A percentile compares a stretch with the other conserved stretches of the same genome.
Conservation (phyloP, 64 coral and sea anemone genomes). For the Orbicella faveolata region DNA sequence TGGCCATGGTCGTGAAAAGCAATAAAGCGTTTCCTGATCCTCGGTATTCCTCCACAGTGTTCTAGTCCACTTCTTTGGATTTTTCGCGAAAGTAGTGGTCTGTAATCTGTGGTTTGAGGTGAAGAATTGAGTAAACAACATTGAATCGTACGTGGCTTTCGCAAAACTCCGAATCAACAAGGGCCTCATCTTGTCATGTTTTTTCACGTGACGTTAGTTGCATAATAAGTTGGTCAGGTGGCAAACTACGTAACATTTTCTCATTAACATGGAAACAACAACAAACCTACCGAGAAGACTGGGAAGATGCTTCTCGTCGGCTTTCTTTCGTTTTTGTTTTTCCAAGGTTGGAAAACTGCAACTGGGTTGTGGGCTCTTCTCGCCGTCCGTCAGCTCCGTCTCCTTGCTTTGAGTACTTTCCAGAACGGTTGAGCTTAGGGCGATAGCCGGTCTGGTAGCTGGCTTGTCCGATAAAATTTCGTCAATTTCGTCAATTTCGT, state of each 20-base stretch:
- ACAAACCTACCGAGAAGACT: no score
- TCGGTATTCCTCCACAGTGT: not conserved
- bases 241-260: not conserved
- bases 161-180: no score
- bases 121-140: not conserved
- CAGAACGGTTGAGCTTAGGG: conserved; percentile 9
- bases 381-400: not conserved
- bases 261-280: no score
- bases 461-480: conserved; percentile 41
- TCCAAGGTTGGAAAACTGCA: not conserved
- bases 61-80: not conserved
- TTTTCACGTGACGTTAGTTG: not conserved
- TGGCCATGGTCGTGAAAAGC: not conserved
- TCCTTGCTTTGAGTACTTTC: conserved; percentile 11
- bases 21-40: not conserved
- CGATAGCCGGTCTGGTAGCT: conserved; percentile 17
- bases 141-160: not conserved
- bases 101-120: not conserved
- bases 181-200: not conserved
- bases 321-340: conserved; percentile 2
- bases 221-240: not conserved
- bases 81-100: not conserved
- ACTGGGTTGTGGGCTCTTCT: not conserved
- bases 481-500: conserved; percentile 44
- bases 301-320: not conserved